Evolutionary conservation across 2,888 invertebrate species (phyloP).

Genomic region (Sesia bembeciformis): DNA sequence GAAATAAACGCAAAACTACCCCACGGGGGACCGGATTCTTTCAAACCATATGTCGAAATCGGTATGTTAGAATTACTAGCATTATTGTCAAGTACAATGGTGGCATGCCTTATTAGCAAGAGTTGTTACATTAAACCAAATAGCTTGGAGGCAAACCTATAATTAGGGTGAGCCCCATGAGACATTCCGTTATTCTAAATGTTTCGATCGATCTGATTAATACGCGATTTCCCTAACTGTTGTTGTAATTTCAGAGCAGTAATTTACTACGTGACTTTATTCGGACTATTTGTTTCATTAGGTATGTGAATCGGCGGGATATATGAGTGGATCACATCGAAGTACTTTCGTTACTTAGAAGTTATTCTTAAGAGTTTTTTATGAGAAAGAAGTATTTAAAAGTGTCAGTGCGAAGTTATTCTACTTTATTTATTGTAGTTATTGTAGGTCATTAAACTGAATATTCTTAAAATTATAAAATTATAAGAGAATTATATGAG

Average conservation of each 20-base stretch:
- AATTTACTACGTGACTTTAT: conserved; percentile 29
- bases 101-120: conserved; percentile 61
- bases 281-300: conserved; percentile 31
- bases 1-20: conserved; percentile 7
- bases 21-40: conserved; percentile 24
- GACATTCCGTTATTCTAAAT: conserved; percentile 35
- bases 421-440: too few relatives aligned
- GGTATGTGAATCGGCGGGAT: too few relatives aligned
- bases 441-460: too few relatives aligned
- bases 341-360: too few relatives aligned
- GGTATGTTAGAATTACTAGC: conserved; percentile 30
- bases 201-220: conserved; percentile 47
- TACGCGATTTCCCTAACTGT: conserved; percentile 38
- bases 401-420: too few relatives aligned
- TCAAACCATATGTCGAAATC: conserved; percentile 39
- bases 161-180: conserved; percentile 53
- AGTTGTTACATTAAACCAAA: conserved; percentile 52
- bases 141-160: conserved; percentile 60
- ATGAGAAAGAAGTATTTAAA: too few relatives aligned
- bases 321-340: too few relatives aligned
- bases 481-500: too few relatives aligned
- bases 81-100: conserved; percentile 32
- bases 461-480: too few relatives aligned
- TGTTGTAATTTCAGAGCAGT: conserved; percentile 40
- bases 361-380: too few relatives aligned